Conservation (phyloP, 2,797 vertebrate genomes). For the Sebastes itinus region DNA sequence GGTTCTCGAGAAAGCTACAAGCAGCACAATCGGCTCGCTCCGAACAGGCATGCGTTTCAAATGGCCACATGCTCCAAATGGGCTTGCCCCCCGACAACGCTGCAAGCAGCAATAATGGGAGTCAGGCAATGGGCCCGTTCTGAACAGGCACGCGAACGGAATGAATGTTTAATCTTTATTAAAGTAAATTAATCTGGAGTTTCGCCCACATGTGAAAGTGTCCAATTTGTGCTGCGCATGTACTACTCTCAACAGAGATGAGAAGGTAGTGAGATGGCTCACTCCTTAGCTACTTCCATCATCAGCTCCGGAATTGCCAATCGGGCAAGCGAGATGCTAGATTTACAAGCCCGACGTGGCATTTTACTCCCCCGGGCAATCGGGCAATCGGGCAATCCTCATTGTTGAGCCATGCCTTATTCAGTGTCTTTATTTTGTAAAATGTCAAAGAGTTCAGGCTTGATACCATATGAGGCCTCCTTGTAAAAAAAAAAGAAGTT, state of each 20-base stretch:
- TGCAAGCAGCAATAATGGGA: not conserved
- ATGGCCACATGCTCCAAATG: not conserved
- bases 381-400: too few relatives aligned
- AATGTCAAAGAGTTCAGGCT: not conserved
- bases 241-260: too few relatives aligned
- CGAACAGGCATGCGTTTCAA: fast-evolving
- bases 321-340: too few relatives aligned
- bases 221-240: too few relatives aligned
- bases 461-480: not conserved
- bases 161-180: too few relatives aligned
- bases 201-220: too few relatives aligned
- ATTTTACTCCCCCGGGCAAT: too few relatives aligned
- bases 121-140: not conserved
- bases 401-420: not conserved
- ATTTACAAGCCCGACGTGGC: too few relatives aligned
- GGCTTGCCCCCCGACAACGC: not conserved
- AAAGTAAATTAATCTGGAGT: too few relatives aligned
- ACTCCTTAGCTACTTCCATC: too few relatives aligned
- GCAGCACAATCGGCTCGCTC: not conserved
- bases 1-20: not conserved
- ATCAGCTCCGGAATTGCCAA: too few relatives aligned
- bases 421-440: not conserved
- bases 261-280: too few relatives aligned
- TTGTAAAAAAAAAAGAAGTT: not conserved
- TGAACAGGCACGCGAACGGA: not conserved